phyloP scores from a whole-genome alignment of 2,888 invertebrate genomes.

The Cerceris ruficornis region DNA sequence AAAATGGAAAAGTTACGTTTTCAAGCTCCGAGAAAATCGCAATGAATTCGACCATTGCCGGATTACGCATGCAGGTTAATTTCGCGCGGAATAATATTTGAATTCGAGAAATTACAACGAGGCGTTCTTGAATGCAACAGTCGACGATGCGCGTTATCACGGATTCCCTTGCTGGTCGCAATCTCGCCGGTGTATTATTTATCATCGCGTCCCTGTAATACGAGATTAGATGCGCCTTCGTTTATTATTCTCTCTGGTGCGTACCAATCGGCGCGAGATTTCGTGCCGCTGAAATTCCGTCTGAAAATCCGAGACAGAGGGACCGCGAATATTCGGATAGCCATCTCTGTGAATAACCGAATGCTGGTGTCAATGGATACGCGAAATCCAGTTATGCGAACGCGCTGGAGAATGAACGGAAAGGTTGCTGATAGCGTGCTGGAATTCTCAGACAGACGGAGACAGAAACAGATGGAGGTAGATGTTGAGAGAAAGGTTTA shows the following conservation, averaged over 20 bases:
- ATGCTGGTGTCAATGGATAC: slow-evolving; percentile 4
- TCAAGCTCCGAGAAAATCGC: no score
- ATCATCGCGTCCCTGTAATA: slow-evolving; percentile 36
- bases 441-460: no score
- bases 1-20: no score
- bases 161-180: background rate
- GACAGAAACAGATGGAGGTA: no score
- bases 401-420: background rate
- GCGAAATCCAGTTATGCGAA: slow-evolving; percentile 15
- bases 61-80: background rate
- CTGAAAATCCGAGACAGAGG: slow-evolving; percentile 29
- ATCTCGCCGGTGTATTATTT: slow-evolving; percentile 35
- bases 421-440: background rate
- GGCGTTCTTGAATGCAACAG: slow-evolving; percentile 19
- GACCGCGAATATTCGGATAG: slow-evolving; percentile 5
- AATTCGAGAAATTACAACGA: background rate
- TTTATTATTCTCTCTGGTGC: slow-evolving; percentile 55
- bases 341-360: slow-evolving; percentile 40
- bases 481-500: no score
- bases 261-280: slow-evolving; percentile 51
- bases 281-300: slow-evolving; percentile 49
- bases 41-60: no score
- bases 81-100: background rate
- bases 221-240: slow-evolving; percentile 38
- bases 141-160: background rate